Base-by-base conservation (phyloP, 2,797 vertebrate species). In the Eulemur albifrons region DNA sequence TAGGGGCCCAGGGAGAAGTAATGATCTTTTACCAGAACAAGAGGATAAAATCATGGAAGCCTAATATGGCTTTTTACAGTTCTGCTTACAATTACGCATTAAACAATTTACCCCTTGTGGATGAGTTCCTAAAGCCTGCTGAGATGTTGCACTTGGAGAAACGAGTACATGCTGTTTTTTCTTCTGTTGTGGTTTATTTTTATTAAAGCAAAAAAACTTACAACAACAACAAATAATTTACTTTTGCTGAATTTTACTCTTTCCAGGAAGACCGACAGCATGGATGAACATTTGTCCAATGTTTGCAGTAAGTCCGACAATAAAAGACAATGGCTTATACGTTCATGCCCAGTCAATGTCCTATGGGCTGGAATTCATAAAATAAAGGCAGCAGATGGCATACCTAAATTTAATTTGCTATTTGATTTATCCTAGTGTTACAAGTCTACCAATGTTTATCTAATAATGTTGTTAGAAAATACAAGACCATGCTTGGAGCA, bases 351-450 rank as follows among this genome's bases (percentile, higher is more conserved):
- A 96, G 69, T 82, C 97, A 79, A 95, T 94, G 63, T 97, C 89
- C 88, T 97, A 25, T 89, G 97, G 96, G 91, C 96, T 98, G 93
- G 30, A 91, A 97, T 95, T 97, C 97, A 97, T 93, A 95, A 92
- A 90, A 97, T 48, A 86, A 95, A 98, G 95, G 96, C 97, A 98
- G 90, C 98, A 98, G 98, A 98, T 98, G 98, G 97, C 95, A 96
- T 97, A 97, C 96, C 65, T 86, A 97, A 97, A 98, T 98, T 97
- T 97, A 97, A 98, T 98, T 98, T 98, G 92, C 75, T 97, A 11
- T 97, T 97, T 98, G 94, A 96, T 98, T 98, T 97, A 98, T 97
- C 96, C 61, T 97, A 97, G 97, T 61, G 90, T 79, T 97, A 52
- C 67, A 50, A 83, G 61, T 95, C 97, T 96, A n/a, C n/a, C n/a